These are phyloP conservation scores for Watsonalla cultraria DNA, from an alignment of 2,888 invertebrate genomes.

Conservation along the genomic window DNA sequence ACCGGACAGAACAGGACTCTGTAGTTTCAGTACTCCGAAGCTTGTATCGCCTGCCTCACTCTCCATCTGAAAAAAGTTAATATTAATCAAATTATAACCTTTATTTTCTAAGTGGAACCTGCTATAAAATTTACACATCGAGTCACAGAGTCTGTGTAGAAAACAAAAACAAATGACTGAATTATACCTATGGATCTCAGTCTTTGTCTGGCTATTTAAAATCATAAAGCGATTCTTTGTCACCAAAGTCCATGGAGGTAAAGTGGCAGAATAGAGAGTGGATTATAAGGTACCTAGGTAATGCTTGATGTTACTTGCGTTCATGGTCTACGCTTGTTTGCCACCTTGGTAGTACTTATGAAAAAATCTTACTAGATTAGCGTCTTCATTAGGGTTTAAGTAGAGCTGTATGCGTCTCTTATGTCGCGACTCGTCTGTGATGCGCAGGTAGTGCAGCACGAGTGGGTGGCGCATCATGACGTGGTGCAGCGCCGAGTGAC, in stretches of 20 bases:
- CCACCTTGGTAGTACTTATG: background rate
- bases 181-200: no score
- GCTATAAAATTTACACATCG: no score
- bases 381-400: slow-evolving; percentile 91
- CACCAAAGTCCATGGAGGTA: no score
- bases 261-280: no score
- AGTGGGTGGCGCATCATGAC: slow-evolving; percentile 88
- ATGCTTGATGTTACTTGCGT: background rate
- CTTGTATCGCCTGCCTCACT: slow-evolving; percentile 69
- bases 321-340: background rate
- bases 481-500: slow-evolving; percentile 88
- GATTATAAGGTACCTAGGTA: background rate
- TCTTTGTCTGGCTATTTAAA: no score
- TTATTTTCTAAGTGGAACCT: background rate
- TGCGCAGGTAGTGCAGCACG: slow-evolving; percentile 88
- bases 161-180: no score
- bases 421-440: slow-evolving; percentile 85
- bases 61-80: slow-evolving; percentile 57
- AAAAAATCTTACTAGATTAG: slow-evolving; percentile 80
- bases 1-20: slow-evolving; percentile 79
- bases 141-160: no score
- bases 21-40: slow-evolving; percentile 87
- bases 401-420: slow-evolving; percentile 88
- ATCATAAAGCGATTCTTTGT: no score
- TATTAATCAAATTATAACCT: slow-evolving; percentile 1